Evolutionary conservation across 2,113 vertebrate species (phyloP).

Genomic region (Anolis sagrei): DNA sequence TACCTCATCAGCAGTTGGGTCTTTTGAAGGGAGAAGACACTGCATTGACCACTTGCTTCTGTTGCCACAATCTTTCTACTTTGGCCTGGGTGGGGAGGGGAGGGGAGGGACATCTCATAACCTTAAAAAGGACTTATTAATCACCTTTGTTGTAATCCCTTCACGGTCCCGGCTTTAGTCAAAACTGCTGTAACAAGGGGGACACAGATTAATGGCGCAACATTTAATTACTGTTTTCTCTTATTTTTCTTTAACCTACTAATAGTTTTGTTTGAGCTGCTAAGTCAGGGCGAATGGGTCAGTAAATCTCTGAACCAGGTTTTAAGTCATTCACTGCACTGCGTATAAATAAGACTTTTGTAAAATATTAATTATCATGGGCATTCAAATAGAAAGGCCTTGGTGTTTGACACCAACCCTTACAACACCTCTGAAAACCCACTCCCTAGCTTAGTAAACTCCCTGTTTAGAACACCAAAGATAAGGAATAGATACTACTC

Average conservation of each 20-base stretch:
- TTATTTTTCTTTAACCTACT: conserved; percentile 79
- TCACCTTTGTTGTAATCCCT: conserved; percentile 81
- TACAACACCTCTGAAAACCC: conserved; percentile 67
- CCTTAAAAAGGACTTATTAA: conserved; percentile 83
- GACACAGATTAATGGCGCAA: conserved; percentile 84
- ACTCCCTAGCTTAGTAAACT: conserved; percentile 72
- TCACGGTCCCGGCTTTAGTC: conserved; percentile 85
- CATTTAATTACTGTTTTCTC: conserved; percentile 80
- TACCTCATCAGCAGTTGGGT: conserved; percentile 97
- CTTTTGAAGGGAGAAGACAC: conserved; percentile 92
- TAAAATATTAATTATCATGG: conserved; percentile 68
- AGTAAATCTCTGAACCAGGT: conserved; percentile 73
- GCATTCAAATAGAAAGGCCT: conserved; percentile 76
- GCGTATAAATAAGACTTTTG: conserved; percentile 65
- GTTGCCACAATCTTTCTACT: conserved; percentile 82
- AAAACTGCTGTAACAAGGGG: conserved; percentile 87
- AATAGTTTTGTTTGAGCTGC: conserved; percentile 81
- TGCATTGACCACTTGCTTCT: conserved; percentile 93
- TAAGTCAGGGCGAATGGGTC: conserved; percentile 78
- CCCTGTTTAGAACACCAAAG: conserved; percentile 86
- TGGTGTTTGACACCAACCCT: conserved; percentile 63
- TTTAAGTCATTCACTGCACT: conserved; percentile 80
- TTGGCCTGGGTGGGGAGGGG: conserved; percentile 69
- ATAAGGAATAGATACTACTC: conserved; percentile 78
- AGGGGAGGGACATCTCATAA: conserved; percentile 68